Conservation (phyloP, 2,113 vertebrate genomes). For the Chionodraco myersi region DNA sequence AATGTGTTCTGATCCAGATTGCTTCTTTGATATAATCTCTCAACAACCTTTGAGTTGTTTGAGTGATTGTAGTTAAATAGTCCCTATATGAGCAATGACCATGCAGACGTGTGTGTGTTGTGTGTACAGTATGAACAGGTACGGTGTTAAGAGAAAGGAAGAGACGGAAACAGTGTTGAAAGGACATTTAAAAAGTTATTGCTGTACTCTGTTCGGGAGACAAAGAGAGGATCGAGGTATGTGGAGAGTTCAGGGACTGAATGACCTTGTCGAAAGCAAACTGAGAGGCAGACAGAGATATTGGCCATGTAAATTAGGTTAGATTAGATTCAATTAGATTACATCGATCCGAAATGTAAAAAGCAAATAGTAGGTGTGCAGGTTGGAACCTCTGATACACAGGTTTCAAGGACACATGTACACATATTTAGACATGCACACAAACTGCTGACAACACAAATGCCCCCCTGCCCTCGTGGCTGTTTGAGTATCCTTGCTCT, state of each 20-base stretch:
- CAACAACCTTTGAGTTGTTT: background rate
- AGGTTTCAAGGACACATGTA: conserved; percentile 41
- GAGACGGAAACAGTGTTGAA: background rate
- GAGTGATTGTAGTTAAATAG: background rate
- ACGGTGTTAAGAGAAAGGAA: background rate
- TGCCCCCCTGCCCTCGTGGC: background rate
- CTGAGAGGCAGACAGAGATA: conserved; percentile 44
- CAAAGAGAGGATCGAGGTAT: conserved; percentile 5
- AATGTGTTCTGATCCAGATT: background rate
- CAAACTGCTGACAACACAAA: conserved; percentile 15
- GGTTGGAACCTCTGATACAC: conserved; percentile 19
- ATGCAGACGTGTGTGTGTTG: background rate
- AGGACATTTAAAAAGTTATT: background rate
- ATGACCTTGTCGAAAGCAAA: conserved; percentile 27
- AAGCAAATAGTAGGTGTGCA: conserved; percentile 8
- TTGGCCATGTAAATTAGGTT: conserved; percentile 55
- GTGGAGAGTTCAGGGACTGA: conserved; percentile 22
- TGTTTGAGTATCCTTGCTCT: background rate
- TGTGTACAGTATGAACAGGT: background rate
- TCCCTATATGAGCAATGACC: background rate
- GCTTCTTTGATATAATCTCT: background rate
- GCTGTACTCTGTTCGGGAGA: background rate
- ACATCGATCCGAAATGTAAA: conserved; percentile 51
- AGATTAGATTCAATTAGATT: conserved; percentile 54
- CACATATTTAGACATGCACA: background rate